Base-by-base conservation (phyloP, 2,797 vertebrate genomes). In the Micrastur ruficollis region DNA sequence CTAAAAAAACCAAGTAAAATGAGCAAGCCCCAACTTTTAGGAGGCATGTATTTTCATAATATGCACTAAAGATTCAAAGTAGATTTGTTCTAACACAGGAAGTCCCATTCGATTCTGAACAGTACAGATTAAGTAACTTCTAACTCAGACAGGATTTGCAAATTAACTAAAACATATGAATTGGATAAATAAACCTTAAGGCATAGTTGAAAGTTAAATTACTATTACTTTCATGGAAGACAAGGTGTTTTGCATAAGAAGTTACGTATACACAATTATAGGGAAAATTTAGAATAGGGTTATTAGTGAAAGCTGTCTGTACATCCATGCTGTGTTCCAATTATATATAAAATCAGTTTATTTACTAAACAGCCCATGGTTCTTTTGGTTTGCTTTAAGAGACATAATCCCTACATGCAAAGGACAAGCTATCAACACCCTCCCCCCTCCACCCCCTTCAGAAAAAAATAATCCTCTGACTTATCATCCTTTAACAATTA, bases 1-100 rank as follows among this genome's bases (percentile, higher is more conserved):
- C 95, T 90, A 95, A 93, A 92, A 91, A 90, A 91, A 94, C 96
- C 78, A 97, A 97, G 80, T 89, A 81, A 96, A 96, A 89, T 42
- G 76, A 93, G 93, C 62, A 95, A 97, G 94, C 58, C 7, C 70
- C 62, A 91, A 34, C 73, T 90, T 91, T 66, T 20, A 70, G 73
- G 86, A 96, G 58, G 56, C 14, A 8, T 29, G 72, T 83, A 78
- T 72, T 95, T 95, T 80, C 68, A 92, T 56, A 72, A 87, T 20
- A 95, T 7, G 38, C 44, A 81, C 34, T 75, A 44, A 36, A 90
- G 53, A 95, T 31, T 81, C 42, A 34, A 84, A 94, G 79, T 7
- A 88, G 76, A 81, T 89, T 86, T 59, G 20, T 56, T 86, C 72
- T 90, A 76, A 32, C 50, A 62, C 21, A 79, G 38, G 31, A 90